Base-by-base conservation (phyloP, 2,888 invertebrate species). In the Gymnosoma rotundatum region DNA sequence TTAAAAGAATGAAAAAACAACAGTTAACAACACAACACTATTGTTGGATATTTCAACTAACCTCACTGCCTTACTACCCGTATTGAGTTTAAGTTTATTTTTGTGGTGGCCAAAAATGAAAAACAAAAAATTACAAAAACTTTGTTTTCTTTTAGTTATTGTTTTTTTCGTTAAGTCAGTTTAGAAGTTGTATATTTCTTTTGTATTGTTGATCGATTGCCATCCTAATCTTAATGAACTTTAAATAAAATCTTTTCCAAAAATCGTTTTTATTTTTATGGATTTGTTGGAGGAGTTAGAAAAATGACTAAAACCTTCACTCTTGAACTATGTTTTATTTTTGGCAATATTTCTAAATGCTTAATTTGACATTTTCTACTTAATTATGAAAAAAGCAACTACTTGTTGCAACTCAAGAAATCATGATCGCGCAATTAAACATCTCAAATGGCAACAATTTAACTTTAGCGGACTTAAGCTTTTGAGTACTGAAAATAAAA, bases 221-320 rank as follows among this genome's bases (percentile, higher is more conserved):
- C 83, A 83, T 80, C 83, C 80, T 76, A 80, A 83, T 83, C 83
- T 80, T 63, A 73, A 45, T 83, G 80, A 83, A 83, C 83, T 83
- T 83, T 83, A 80, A 38, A 48, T 63, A 63, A 76, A 83, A 80
- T 80, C 80, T 83, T 21, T 80, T 67, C 20, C 14, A 8, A 58
- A 75, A 75, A 72, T 42, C 67, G 63, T 67, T 82, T 72, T 64
- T 79, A 54, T n/a, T 64, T 72, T 63, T 42, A 5, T 50, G 25
- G 14, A 25, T 66, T 75, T 56, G 12, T 66, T 61, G 72, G 32
- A 80, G 75, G 56, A 60, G 83, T 60, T 73, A 45, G 45, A 80
- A 74, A 82, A 83, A 76, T 81, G 67, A 86, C 86, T 76, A 36
- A 86, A 86, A 86, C 86, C 86, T 86, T 86, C 86, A 86, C 86